Evolutionary conservation across 2,888 invertebrate genomes (phyloP).

Genomic region (Epicampocera succincta): DNA sequence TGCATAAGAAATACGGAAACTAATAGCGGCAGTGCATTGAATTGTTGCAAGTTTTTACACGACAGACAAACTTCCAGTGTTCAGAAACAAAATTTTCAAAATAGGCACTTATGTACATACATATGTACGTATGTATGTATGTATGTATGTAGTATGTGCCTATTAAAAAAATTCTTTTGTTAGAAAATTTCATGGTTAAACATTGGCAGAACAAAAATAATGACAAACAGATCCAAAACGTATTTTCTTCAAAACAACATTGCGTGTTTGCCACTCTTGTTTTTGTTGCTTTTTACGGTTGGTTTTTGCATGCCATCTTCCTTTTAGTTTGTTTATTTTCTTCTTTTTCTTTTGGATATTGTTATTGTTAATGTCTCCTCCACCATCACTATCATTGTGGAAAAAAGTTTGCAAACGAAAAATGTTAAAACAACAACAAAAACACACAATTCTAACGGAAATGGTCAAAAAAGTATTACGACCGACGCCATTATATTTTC

Average conservation of each 20-base stretch:
- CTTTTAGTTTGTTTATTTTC: background rate
- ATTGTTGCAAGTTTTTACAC: slow-evolving; percentile 5
- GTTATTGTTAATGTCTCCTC: slow-evolving; percentile 42
- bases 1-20: slow-evolving; percentile 41
- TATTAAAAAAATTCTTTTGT: slow-evolving; percentile 19
- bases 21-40: slow-evolving; percentile 17
- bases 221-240: background rate
- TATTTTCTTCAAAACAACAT: slow-evolving; percentile 39
- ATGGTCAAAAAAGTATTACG: slow-evolving; percentile 64
- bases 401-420: slow-evolving; percentile 9
- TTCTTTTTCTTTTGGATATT: background rate
- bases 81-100: background rate
- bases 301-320: slow-evolving; percentile 52
- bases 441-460: slow-evolving; percentile 64
- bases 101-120: too few species aligned
- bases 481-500: slow-evolving; percentile 65
- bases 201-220: slow-evolving; percentile 5
- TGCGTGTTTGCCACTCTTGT: slow-evolving; percentile 47
- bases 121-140: too few species aligned
- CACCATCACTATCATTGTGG: slow-evolving; percentile 51
- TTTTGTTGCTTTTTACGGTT: slow-evolving; percentile 15
- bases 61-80: background rate
- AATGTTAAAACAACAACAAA: slow-evolving; percentile 27
- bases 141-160: too few species aligned
- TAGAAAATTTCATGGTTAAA: slow-evolving; percentile 59